Evolutionary conservation across 2,888 invertebrate species (phyloP), one percentile per base, ranked within the genome.

Genomic region (Mimumesa dahlbomi): DNA sequence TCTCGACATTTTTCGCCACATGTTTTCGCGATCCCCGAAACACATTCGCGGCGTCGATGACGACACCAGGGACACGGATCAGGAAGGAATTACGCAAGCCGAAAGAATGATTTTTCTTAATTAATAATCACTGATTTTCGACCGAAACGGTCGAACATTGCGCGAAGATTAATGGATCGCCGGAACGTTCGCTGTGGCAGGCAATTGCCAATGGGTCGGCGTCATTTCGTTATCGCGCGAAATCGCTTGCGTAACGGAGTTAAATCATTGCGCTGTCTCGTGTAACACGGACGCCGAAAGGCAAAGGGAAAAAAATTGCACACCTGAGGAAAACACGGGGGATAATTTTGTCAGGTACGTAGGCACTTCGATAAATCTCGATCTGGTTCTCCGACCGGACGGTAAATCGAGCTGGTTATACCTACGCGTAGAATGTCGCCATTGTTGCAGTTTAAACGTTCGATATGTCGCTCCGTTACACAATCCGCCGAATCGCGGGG

Each of bases 321-420:
- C 25, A 7, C 25, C n/a, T n/a, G n/a, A 43, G 13, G 36, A 45
- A 72, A 69, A 50, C 16, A 54, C 34, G 4, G 18, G 13, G 64
- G 18, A 65, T 53, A 56, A 66, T 59, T 69, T 57, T n/a, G 36
- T 40, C 34, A n/a, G 3, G 18, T 25, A 19, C 65, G 58, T 48
- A 22, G 46, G 45, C n/a, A n/a, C 63, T 43, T 54, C 49, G 64
- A 62, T 75, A 73, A 71, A 71, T 75, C 73, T 61, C 61, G 66
- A 58, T 57, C 70, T 65, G 54, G 69, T 63, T 67, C 31, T 38
- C 42, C 2, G 14, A n/a, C n/a, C 42, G 36, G 40, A 50, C 46
- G 56, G 62, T 31, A 50, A 50, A 52, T 22, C 62, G 31, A 50
- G 53, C 73, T 40, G 54, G 50, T 25, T 65, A 67, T 68, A 53